phyloP scores from a whole-genome alignment of 2,888 invertebrate genomes.

The Apeira syringaria region DNA sequence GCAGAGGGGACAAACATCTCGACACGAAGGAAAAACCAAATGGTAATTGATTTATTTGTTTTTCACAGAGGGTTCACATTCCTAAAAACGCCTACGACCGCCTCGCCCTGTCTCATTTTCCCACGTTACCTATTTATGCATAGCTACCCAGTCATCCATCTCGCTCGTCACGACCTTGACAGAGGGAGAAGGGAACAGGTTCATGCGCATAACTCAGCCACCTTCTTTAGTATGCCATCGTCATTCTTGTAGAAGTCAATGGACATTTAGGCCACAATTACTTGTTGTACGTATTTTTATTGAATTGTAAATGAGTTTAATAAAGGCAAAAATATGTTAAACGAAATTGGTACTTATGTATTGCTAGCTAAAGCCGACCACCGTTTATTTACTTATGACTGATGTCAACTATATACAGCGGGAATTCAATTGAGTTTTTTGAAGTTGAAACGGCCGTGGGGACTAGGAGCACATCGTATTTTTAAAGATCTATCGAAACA shows the following conservation, averaged over 20 bases:
- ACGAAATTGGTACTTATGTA: too few species aligned
- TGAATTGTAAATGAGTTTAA: neutral
- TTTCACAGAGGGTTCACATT: conserved; percentile 16
- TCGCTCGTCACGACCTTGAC: conserved; percentile 28
- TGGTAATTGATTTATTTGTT: conserved; percentile 12
- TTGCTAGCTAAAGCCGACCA: too few species aligned
- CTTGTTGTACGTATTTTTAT: conserved; percentile 5
- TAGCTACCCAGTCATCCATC: conserved; percentile 45
- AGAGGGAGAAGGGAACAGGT: conserved; percentile 40
- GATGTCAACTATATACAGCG: too few species aligned
- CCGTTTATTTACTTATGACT: too few species aligned
- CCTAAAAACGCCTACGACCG: conserved; percentile 27
- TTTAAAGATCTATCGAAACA: too few species aligned
- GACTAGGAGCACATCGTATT: too few species aligned
- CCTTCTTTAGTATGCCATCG: conserved; percentile 48
- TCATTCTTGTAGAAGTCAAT: conserved; percentile 28
- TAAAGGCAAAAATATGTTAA: too few species aligned
- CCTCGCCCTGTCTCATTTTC: conserved; percentile 48
- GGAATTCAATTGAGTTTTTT: too few species aligned
- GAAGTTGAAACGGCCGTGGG: too few species aligned
- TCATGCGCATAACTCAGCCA: conserved; percentile 42
- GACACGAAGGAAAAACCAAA: neutral
- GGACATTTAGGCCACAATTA: neutral
- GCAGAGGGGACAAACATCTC: too few species aligned
- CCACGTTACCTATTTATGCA: conserved; percentile 58